Percentiles rank a stretch among this genome's conserved stretches.
Evolutionary conservation across 2,797 vertebrate species (phyloP).

Genomic region (Lates japonicus): DNA sequence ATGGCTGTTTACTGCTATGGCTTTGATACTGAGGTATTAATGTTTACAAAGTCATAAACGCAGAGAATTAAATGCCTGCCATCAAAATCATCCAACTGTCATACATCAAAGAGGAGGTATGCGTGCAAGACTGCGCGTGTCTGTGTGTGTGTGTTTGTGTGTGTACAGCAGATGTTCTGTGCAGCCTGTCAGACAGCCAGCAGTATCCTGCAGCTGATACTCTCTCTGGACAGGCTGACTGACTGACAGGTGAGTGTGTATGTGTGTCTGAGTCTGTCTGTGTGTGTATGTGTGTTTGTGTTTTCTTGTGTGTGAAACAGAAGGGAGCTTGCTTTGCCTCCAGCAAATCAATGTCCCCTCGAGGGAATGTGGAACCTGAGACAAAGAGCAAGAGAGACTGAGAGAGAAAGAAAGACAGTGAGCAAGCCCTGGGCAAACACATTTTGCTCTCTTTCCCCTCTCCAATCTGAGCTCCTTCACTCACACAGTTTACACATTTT

Average conservation of each 20-base stretch:
- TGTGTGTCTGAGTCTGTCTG: constrained; percentile 7
- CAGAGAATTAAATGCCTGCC: constrained; percentile 41
- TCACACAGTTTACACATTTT: constrained; percentile 39
- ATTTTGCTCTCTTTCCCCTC: constrained; percentile 54
- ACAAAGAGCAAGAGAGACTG: constrained; percentile 66
- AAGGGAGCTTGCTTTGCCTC: constrained; percentile 74
- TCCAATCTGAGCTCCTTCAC: constrained; percentile 49
- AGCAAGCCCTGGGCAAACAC: constrained; percentile 71
- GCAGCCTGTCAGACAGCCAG: constrained; percentile 71
- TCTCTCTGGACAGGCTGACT: constrained; percentile 70
- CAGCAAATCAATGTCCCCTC: constrained; percentile 80
- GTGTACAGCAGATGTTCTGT: constrained; percentile 71
- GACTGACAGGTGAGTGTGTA: constrained; percentile 64
- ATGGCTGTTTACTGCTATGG: constrained; percentile 12
- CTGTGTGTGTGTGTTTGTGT: constrained; percentile 21
- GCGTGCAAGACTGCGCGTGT: constrained; percentile 8
- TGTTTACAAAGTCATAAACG: constrained; percentile 49
- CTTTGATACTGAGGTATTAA: constrained; percentile 21
- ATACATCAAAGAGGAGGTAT: constrained; percentile 60
- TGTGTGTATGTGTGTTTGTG: constrained; percentile 26
- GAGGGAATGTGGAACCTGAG: constrained; percentile 75
- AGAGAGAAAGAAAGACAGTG: constrained; percentile 46
- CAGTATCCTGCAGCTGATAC: constrained; percentile 71
- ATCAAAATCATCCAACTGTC: constrained; percentile 63
- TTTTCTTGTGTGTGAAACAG: constrained; percentile 58